Conservation (phyloP, 2,797 vertebrate species). For the Helicolenus hilgendorfi region DNA sequence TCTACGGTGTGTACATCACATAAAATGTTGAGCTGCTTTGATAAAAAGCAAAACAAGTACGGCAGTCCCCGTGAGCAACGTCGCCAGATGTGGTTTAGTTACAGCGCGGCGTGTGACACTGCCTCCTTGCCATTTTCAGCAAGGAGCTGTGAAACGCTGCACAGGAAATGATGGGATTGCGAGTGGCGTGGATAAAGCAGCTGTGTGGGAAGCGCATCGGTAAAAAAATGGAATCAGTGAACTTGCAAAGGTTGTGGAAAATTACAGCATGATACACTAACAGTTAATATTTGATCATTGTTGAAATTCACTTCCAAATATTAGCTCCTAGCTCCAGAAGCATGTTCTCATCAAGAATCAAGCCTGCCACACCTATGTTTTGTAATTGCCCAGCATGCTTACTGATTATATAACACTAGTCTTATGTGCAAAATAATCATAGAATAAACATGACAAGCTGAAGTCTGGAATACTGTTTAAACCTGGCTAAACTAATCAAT, state of each 20-base stretch:
- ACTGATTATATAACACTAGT: neutral
- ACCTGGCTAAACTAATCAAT: slow-evolving; percentile 6
- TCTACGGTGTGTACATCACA: slow-evolving; percentile 6
- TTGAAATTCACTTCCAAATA: slow-evolving; percentile 12
- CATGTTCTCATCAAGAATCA: slow-evolving; percentile 14
- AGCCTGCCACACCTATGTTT: neutral
- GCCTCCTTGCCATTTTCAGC: slow-evolving; percentile 13
- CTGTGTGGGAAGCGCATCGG: slow-evolving; percentile 7
- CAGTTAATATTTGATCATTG: slow-evolving; percentile 17
- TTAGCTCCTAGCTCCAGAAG: slow-evolving; percentile 11
- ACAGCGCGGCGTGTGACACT: neutral
- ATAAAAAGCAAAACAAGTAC: slow-evolving; percentile 14
- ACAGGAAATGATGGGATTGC: slow-evolving; percentile 30
- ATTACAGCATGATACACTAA: neutral
- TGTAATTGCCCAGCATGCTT: neutral
- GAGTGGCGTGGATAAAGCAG: neutral
- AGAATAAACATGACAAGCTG: neutral
- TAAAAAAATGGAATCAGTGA: slow-evolving; percentile 18
- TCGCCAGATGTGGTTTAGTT: neutral
- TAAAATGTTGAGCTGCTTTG: neutral
- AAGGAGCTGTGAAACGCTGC: slow-evolving; percentile 20
- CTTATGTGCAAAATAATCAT: neutral
- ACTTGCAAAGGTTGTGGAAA: slow-evolving; percentile 6
- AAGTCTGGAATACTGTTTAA: neutral
- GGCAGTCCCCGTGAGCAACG: neutral